Evolutionary conservation across 1,140 invertebrate genomes (phyloP), one percentile per base, ranked within the genome.

Genomic region (Planococcus citri): DNA sequence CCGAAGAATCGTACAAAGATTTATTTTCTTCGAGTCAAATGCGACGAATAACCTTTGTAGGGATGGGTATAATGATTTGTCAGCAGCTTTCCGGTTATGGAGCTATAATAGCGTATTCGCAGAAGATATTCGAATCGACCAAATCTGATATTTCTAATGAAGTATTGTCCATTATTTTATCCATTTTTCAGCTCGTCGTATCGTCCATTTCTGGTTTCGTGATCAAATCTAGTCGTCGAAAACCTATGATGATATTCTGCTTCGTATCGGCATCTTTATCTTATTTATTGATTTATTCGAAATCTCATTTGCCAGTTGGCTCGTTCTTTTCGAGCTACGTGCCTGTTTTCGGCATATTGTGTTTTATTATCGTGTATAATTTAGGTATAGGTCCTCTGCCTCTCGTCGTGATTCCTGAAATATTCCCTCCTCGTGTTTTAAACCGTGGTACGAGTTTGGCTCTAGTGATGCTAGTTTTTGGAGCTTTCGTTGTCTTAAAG

Each of bases 21-120:
- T 68, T 64, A 25, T 27, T 64, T 9, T 10, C 60, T 6, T 24
- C 8, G 8, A 1, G 4, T 4, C 14, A 61, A 25, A 64, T 38
- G 4, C 24, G 27, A 17, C 90, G 86, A 77, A 87, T 85, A 8
- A 76, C 93, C 12, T 70, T 86, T 9, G 88, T 94, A 27, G 85
- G 83, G 33, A 83, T 89, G 72, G 84, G 85, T 14, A 79, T 94
- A 1, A 90, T 94, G 88, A 79, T 90, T 61, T 88, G 93, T 76
- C 91, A 94, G 75, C 91, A 94, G 76, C 78, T 94, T 24, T 87
- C 86, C 70, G 90, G 92, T 51, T 89, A 94, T 17, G 93, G 93
- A 73, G 88, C 87, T 0, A 87, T 94, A 21, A 86, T 92, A 70
- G 92, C 92, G 76, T 92, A 92, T 73, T 82, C 87, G 0, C 82